phyloP scores from a whole-genome alignment of 2,888 invertebrate genomes.

The Eulithis testata region DNA sequence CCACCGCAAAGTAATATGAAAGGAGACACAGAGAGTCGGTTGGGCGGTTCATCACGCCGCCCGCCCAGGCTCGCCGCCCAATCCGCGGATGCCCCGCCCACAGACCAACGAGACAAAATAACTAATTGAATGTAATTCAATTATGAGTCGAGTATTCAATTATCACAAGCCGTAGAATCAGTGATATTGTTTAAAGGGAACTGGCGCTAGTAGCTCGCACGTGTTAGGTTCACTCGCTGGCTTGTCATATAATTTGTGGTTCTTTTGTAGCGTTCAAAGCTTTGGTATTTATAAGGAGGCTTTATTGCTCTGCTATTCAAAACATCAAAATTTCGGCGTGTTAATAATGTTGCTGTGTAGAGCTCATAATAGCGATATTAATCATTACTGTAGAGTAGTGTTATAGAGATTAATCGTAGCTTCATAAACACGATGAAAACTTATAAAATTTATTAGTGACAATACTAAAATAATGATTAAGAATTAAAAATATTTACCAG shows the following conservation, averaged over 20 bases:
- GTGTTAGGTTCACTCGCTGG: conserved; percentile 8
- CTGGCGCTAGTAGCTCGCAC: conserved; percentile 22
- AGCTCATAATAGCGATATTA: not conserved
- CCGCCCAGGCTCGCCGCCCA: conserved; percentile 71
- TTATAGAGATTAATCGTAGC: not conserved
- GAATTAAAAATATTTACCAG: not conserved
- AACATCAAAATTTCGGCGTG: not conserved
- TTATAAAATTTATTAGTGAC: no score
- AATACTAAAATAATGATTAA: no score
- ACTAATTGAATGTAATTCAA: conserved; percentile 78
- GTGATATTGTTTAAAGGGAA: conserved; percentile 60
- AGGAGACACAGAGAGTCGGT: conserved; percentile 51
- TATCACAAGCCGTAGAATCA: conserved; percentile 64
- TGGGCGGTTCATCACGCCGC: conserved; percentile 68
- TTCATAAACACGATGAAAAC: not conserved
- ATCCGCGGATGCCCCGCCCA: conserved; percentile 65
- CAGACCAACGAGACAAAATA: conserved; percentile 59
- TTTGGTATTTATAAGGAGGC: conserved; percentile 20
- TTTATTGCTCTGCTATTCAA: conserved; percentile 9
- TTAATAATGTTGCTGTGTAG: conserved; percentile 12
- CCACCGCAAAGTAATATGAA: conserved; percentile 27
- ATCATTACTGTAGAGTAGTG: no score
- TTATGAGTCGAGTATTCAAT: conserved; percentile 73
- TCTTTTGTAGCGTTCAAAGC: conserved; percentile 4
- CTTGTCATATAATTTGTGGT: conserved; percentile 25